Percentiles rank a stretch among this genome's conserved stretches.
These are phyloP conservation scores for Maniola jurtina DNA, from an alignment of 1,140 invertebrate genomes.

Conservation along the genomic window DNA sequence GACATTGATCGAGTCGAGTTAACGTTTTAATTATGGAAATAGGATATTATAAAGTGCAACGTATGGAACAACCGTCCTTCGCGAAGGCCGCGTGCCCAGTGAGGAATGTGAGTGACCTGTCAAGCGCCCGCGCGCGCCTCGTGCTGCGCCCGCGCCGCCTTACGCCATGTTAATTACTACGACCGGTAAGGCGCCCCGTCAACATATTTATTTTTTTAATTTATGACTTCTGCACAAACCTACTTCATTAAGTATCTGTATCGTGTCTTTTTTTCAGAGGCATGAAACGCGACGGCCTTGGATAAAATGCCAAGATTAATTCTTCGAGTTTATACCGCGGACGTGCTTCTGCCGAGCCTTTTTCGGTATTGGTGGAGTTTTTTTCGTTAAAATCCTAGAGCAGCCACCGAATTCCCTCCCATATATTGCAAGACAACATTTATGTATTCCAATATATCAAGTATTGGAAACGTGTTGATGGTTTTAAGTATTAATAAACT, in stretches of 20 bases:
- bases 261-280: conserved; percentile 50
- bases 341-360: conserved; percentile 58
- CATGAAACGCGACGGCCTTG: conserved; percentile 51
- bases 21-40: conserved; percentile 38
- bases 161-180: conserved; percentile 72
- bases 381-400: conserved; percentile 70
- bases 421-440: conserved; percentile 70
- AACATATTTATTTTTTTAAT: conserved; percentile 71
- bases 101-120: conserved; percentile 69
- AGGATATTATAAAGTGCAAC: conserved; percentile 43
- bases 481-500: conserved; percentile 46
- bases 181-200: conserved; percentile 69
- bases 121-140: conserved; percentile 50
- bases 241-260: conserved; percentile 66
- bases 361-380: conserved; percentile 61
- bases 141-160: conserved; percentile 53
- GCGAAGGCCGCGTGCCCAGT: conserved; percentile 60
- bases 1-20: conserved; percentile 23
- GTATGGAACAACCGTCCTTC: conserved; percentile 58
- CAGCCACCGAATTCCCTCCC: conserved; percentile 62
- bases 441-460: conserved; percentile 35
- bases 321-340: conserved; percentile 50
- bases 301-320: conserved; percentile 68
- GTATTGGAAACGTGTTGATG: conserved; percentile 54
- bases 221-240: conserved; percentile 61